Evolutionary conservation across 2,113 vertebrate genomes (phyloP), one percentile per base, ranked within the genome.

Genomic region (Rattus rattus): DNA sequence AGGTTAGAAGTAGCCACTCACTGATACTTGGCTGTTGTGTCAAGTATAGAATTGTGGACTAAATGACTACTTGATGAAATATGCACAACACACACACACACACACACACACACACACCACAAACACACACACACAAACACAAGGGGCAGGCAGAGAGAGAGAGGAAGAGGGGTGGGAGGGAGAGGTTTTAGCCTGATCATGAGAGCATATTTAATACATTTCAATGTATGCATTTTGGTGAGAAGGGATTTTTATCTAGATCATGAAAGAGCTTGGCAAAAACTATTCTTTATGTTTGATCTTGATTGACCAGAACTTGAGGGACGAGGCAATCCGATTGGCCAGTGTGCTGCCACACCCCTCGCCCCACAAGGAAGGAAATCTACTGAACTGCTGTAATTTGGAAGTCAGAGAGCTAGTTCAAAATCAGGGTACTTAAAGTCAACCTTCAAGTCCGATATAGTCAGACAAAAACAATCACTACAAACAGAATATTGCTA

Each of bases 391-490:
- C 11, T 49, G 36, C 75, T 96, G 54, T 84, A 81, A 79, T 97
- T 96, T 96, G 7, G 39, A 97, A 94, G 77, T 91, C 93, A 96
- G 61, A 16, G 7, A 69, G 81, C 73, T 96, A 95, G 96, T 95
- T 94, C 84, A 95, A 91, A 96, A 95, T 91, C n/a, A 83, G 85
- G 85, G 43, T 47, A 61, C 49, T 80, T 88, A 67, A 33, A 97
- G 94, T 94, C 91, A 91, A 80, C 14, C 54, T 83, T 96, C 65
- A 96, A 97, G 85, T 88, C 94, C 95, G n/a, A 92, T 94, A 83
- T 96, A 89, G 28, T 33, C 67, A 69, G 67, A 69, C 30, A 14
- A 94, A 98, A 96, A 85, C 61, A 97, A 88, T 80, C 94, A 79
- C 95, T 88, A 70, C 97, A 96, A 97, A 95, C 84, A 93, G 84